phyloP scores from a whole-genome alignment of 2,888 invertebrate genomes.

The Lasioglossum zephyrum region DNA sequence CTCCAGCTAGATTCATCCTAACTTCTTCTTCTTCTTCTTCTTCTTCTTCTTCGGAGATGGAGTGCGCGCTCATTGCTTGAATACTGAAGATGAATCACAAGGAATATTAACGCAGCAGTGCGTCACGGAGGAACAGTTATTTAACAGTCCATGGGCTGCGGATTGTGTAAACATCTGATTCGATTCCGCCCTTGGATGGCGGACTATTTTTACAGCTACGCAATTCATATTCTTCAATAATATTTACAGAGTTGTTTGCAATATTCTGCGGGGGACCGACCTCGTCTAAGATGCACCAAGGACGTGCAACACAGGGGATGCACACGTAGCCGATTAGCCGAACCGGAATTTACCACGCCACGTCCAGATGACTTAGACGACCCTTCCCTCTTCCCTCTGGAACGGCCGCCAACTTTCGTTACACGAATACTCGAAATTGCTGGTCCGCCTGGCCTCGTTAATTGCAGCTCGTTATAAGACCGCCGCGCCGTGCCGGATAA shows the following conservation, averaged over 20 bases:
- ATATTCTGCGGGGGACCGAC: constrained; percentile 41
- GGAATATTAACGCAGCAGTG: neutral
- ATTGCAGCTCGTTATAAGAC: constrained; percentile 73
- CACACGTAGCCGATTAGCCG: constrained; percentile 56
- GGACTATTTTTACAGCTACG: neutral
- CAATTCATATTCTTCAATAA: neutral
- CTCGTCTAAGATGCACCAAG: constrained; percentile 59
- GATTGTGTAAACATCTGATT: neutral
- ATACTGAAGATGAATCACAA: constrained; percentile 1
- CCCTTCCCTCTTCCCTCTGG: neutral
- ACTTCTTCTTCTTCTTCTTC: neutral
- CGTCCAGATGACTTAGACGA: constrained; percentile 65
- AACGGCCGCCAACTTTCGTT: neutral
- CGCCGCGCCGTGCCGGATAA: constrained; percentile 33
- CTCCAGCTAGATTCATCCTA: neutral
- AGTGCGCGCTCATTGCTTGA: neutral
- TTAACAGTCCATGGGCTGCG: neutral
- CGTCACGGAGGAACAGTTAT: constrained; percentile 2
- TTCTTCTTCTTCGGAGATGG: neutral
- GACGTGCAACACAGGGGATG: constrained; percentile 40
- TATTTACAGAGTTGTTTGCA: too few relatives aligned
- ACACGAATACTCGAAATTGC: constrained; percentile 72
- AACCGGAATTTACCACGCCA: constrained; percentile 48
- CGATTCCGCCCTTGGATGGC: neutral
- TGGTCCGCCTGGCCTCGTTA: constrained; percentile 68